Evolutionary conservation across 2,797 vertebrate genomes (phyloP).

Genomic region (Mergus octosetaceus): DNA sequence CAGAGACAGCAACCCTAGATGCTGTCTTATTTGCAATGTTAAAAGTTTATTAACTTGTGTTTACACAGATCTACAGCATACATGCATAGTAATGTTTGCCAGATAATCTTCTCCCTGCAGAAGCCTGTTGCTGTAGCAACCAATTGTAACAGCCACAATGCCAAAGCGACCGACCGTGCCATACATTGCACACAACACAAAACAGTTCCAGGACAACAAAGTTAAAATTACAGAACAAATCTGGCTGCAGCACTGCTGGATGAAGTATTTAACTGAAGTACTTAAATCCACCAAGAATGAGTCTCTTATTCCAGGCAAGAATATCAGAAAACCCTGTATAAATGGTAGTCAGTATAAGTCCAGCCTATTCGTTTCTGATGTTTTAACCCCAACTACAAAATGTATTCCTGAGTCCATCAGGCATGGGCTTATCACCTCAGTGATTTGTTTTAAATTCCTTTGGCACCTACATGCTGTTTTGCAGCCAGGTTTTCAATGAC

Average conservation of each 20-base stretch:
- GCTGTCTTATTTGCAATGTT: neutral
- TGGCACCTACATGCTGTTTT: neutral
- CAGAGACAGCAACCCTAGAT: neutral
- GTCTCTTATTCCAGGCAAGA: neutral
- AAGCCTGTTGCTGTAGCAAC: conserved; percentile 45
- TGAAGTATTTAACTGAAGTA: neutral
- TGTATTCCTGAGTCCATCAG: neutral
- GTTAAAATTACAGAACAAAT: neutral
- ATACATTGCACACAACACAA: fast-evolving
- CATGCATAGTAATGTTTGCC: fast-evolving
- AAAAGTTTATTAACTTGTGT: neutral
- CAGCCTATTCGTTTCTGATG: neutral
- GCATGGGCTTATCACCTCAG: neutral
- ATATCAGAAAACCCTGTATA: neutral
- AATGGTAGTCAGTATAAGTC: fast-evolving
- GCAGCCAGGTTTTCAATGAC: neutral
- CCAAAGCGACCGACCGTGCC: neutral
- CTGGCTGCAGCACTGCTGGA: neutral
- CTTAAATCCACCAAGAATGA: neutral
- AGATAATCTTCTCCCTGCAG: neutral
- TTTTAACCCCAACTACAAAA: neutral
- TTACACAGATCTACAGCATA: conserved; percentile 1
- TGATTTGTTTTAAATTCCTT: neutral
- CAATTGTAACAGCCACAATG: neutral
- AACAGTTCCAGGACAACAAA: neutral